Evolutionary conservation across 2,797 vertebrate species (phyloP), one percentile per base, ranked within the genome.

Genomic region (Lepus oiostolus): DNA sequence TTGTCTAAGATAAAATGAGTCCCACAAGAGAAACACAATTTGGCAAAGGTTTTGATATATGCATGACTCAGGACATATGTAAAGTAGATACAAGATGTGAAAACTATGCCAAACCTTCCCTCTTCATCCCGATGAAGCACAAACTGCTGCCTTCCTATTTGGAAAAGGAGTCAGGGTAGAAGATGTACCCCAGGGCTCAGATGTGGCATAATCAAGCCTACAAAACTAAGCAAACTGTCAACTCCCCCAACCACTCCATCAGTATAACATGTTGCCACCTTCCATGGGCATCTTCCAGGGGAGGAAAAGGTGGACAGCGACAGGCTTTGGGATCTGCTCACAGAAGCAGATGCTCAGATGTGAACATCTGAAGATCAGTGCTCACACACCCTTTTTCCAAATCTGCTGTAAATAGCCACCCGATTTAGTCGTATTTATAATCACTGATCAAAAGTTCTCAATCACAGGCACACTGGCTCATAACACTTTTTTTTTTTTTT

Each of bases 321-420:
- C 3, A 52, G 52, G 75, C 52, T 35, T 52, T 62, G 28, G 12
- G 3, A 93, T 21, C 58, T 76, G 86, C 70, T 85, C 52, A 80
- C n/a, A 42, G 91, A 92, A 90, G 58, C 74, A 96, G 76, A 89
- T 85, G 74, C 42, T 68, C 24, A 74, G 91, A 93, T 28, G 5
- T 71, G 63, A 54, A 70, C 52, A 60, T 50, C 77, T 92, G 65
- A 89, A 87, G 35, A 95, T 67, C 19, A 24, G 28, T 16, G 35
- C n/a, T 81, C 65, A 35, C 85, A 93, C 92, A 38, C 42, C 8
- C 1, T 83, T 85, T 87, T 68, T 65, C 82, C 88, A 91, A 96
- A 83, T 74, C 35, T 14, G 88, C 77, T 65, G 38, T 47, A 91
- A 72, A 72, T 35, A 93, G 38, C 72, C 72, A 93, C 47, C 71